Evolutionary conservation across 2,888 invertebrate species (phyloP), one percentile per base, ranked within the genome.

Genomic region (Cheilosia scutellata): DNA sequence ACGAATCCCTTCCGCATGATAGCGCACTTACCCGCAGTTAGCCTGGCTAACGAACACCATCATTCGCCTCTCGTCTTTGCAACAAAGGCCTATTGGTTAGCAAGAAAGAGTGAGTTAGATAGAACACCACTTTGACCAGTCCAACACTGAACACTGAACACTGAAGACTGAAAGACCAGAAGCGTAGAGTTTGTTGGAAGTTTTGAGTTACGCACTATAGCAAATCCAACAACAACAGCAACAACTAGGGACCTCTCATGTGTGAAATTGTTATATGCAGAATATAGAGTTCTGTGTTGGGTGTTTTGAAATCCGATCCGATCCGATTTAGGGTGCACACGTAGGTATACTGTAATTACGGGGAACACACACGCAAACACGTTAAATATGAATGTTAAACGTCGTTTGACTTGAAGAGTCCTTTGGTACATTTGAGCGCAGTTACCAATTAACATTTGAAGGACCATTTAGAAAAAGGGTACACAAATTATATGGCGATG

Each of bases 391-490:
- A 27, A 57, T 58, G 55, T 86, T 72, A 77, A 62, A 82, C 49
- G 51, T 82, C 76, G 76, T 86, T 86, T 76, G 86, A 42, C 82
- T 82, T 82, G 76, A 57, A 86, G 76, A 72, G 82, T 77, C 86
- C 86, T 86, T 72, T 57, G 82, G 86, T 77, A 86, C 76, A 76
- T 82, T 86, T 82, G 71, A 86, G 82, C 76, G 86, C 76, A 86
- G 72, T 86, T 86, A 80, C 86, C 86, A 86, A 86, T 86, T 86
- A 86, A 86, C 82, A 86, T 86, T 80, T 82, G 76, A 77, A 86
- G 86, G 51, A 68, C 72, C 86, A 77, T 86, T 86, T 86, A 82
- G 51, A 66, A 71, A 75, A 63, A 42, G 60, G 33, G 71, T 44
- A 68, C 27, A 78, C 62, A 74, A 42, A 63, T 70, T 70, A 70